Evolutionary conservation across 1,140 invertebrate species (phyloP).

Genomic region (Colletes gigas): DNA sequence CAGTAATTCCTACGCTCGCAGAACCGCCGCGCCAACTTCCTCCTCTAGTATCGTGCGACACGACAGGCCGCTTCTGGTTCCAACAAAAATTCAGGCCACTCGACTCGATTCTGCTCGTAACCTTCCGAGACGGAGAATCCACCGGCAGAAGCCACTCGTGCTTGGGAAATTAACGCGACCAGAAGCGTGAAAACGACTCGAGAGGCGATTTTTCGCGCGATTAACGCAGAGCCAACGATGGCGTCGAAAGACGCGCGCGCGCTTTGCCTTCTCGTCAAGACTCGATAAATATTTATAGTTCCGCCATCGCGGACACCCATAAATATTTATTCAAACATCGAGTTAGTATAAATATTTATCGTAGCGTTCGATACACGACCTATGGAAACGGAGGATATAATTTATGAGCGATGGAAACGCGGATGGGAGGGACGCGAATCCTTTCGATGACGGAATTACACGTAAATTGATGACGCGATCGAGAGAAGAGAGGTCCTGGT

Average conservation of each 20-base stretch:
- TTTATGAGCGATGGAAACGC: slow-evolving; percentile 46
- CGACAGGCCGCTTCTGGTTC: neutral
- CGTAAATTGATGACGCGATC: slow-evolving; percentile 30
- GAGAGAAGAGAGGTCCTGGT: neutral
- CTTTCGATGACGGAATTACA: slow-evolving; percentile 4
- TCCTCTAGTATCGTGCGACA: slow-evolving; percentile 36
- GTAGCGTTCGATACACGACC: slow-evolving; percentile 30
- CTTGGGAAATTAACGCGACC: neutral
- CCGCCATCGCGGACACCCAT: slow-evolving; percentile 19
- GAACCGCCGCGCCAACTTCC: neutral
- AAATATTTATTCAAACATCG: slow-evolving; percentile 51
- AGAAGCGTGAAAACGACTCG: neutral
- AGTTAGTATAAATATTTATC: slow-evolving; percentile 53
- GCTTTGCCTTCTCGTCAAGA: slow-evolving; percentile 7
- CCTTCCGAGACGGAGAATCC: no score
- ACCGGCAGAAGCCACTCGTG: no score
- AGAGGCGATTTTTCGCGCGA: neutral
- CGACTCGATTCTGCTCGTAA: neutral
- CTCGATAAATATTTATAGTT: slow-evolving; percentile 49
- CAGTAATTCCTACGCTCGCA: slow-evolving; percentile 42
- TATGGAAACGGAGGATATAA: slow-evolving; percentile 48
- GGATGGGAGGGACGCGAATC: slow-evolving; percentile 11
- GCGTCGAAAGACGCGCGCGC: slow-evolving; percentile 9
- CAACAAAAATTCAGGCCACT: neutral
- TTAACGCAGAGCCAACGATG: neutral